Percentiles rank a stretch among this genome's conserved stretches.
Conservation (phyloP, 2,113 vertebrate genomes). For the Turnix velox region DNA sequence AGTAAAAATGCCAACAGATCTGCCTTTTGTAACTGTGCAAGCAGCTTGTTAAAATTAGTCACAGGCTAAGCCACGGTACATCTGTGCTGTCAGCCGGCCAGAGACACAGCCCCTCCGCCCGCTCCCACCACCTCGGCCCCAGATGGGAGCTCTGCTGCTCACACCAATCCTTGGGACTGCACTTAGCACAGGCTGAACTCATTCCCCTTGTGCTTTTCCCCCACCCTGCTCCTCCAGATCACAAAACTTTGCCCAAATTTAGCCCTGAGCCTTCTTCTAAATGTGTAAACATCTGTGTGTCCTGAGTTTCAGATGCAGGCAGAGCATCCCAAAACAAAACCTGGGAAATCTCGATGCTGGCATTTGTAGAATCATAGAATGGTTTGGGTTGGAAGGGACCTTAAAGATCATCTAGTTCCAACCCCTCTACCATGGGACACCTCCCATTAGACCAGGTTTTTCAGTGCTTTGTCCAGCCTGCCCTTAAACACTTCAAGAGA, state of each 20-base stretch:
- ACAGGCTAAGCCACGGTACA: slow-evolving; percentile 27
- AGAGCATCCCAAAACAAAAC: slow-evolving; percentile 2
- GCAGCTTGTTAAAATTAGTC: slow-evolving; percentile 67
- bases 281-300: not conserved
- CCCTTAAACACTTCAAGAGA: too few relatives aligned
- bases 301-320: not conserved
- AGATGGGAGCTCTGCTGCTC: slow-evolving; percentile 13
- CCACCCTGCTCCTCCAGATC: not conserved
- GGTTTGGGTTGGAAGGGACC: too few relatives aligned
- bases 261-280: not conserved
- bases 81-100: slow-evolving; percentile 66
- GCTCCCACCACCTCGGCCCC: not conserved
- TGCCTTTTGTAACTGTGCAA: slow-evolving; percentile 48
- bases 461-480: too few relatives aligned
- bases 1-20: slow-evolving; percentile 63
- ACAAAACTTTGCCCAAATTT: not conserved
- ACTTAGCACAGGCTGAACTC: not conserved
- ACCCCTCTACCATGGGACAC: too few relatives aligned
- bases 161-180: not conserved
- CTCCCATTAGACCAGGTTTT: too few relatives aligned
- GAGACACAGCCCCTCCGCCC: slow-evolving; percentile 12
- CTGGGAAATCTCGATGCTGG: not conserved
- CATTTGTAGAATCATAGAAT: too few relatives aligned
- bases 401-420: too few relatives aligned
- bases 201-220: not conserved